These are phyloP conservation scores for Phoeniculus purpureus DNA, from an alignment of 2,797 vertebrate genomes.

Conservation along the genomic window DNA sequence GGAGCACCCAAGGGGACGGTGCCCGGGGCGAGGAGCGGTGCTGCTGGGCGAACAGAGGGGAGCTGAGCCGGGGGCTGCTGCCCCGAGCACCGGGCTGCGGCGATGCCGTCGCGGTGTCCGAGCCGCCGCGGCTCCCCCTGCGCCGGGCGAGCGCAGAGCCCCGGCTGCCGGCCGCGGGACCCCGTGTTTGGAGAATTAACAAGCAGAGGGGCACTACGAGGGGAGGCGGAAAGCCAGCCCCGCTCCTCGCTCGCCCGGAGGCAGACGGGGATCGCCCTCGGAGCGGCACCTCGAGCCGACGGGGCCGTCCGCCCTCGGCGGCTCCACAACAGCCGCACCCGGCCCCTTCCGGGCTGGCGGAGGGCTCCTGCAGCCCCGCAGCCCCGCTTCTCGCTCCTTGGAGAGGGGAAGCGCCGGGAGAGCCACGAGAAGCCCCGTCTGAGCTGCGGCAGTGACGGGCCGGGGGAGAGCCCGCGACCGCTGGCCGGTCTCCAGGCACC, in stretches of 20 bases:
- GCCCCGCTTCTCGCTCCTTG: neutral
- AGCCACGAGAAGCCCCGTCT: neutral
- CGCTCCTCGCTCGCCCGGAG: neutral
- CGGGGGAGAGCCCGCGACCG: constrained; percentile 43
- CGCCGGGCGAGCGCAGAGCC: neutral
- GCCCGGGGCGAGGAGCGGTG: neutral
- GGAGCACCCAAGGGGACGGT: neutral
- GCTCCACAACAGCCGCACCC: neutral
- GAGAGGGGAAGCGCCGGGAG: constrained; percentile 1
- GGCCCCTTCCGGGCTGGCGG: neutral
- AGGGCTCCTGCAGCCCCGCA: neutral
- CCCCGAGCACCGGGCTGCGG: neutral
- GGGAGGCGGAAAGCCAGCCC: constrained; percentile 22
- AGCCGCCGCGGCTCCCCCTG: neutral
- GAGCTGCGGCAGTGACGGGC: constrained; percentile 47
- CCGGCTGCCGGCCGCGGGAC: neutral
- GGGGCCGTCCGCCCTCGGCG: neutral
- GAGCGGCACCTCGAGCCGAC: neutral
- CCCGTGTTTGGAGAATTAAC: constrained; percentile 55
- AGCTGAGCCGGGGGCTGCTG: neutral
- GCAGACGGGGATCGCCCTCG: neutral
- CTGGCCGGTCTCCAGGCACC: constrained; percentile 58
- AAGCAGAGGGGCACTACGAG: constrained; percentile 47
- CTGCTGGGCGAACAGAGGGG: neutral
- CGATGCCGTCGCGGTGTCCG: neutral